A percentile compares a stretch with the other conserved stretches of the same genome.
Evolutionary conservation across 2,797 vertebrate species (phyloP).

Genomic region (Lepidocolaptes lacrymiger): DNA sequence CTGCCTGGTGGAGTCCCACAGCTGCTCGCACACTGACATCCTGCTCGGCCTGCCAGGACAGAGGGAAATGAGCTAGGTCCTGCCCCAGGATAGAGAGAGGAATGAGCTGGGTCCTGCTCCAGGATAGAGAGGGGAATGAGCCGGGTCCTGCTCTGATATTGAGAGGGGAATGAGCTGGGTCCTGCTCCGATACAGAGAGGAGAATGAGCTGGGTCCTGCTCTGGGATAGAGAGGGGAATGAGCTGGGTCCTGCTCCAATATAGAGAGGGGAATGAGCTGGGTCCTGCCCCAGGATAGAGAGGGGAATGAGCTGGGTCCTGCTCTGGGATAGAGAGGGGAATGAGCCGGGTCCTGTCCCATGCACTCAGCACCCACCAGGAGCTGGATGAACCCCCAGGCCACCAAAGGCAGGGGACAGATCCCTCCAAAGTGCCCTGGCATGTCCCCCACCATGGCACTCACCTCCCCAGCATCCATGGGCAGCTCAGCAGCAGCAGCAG

Average conservation of each 20-base stretch:
- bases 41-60: background rate
- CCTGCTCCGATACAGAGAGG: no score
- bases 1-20: conserved; percentile 1
- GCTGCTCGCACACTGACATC: background rate
- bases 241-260: no score
- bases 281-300: no score
- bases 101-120: background rate
- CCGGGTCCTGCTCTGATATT: no score
- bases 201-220: no score
- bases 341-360: background rate
- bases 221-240: no score
- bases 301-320: no score
- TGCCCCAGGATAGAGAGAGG: background rate
- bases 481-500: background rate
- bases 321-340: background rate
- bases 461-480: background rate
- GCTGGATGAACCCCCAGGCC: background rate
- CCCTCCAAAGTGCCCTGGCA: background rate
- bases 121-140: no score
- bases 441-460: background rate
- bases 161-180: background rate
- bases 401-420: background rate
- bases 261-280: no score
- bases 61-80: background rate
- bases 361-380: no score